phyloP scores from a whole-genome alignment of 2,888 invertebrate genomes.

The Plebejus anna region DNA sequence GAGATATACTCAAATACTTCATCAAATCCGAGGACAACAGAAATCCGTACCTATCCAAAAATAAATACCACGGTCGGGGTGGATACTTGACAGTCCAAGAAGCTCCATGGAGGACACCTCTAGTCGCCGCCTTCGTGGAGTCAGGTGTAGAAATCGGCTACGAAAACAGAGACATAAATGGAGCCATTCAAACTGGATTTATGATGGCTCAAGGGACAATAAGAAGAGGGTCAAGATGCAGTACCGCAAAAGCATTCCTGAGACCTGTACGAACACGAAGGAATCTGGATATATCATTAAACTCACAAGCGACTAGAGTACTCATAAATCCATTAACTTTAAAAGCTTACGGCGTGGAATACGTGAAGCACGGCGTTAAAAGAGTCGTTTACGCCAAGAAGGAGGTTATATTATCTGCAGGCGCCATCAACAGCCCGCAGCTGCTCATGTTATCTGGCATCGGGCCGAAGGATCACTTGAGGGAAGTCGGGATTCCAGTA shows the following conservation, averaged over 20 bases:
- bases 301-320: constrained; percentile 87
- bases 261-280: constrained; percentile 86
- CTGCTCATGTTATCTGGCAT: constrained; percentile 94
- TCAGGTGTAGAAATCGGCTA: constrained; percentile 91
- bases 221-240: constrained; percentile 88
- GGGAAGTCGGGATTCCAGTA: constrained; percentile 84
- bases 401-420: constrained; percentile 93
- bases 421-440: constrained; percentile 95
- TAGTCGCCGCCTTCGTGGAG: constrained; percentile 90
- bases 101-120: constrained; percentile 90
- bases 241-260: constrained; percentile 92
- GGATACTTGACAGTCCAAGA: constrained; percentile 90
- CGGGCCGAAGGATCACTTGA: constrained; percentile 85
- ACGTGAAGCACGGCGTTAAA: constrained; percentile 85
- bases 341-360: constrained; percentile 90
- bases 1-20: constrained; percentile 91
- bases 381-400: constrained; percentile 86
- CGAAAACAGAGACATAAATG: constrained; percentile 90
- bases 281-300: constrained; percentile 90
- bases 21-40: constrained; percentile 93
- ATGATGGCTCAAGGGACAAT: constrained; percentile 92
- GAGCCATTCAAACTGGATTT: constrained; percentile 87
- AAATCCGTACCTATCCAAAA: constrained; percentile 88
- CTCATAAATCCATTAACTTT: constrained; percentile 86
- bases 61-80: constrained; percentile 84